These are phyloP conservation scores for Cosmorhoe ocellata DNA, from an alignment of 2,888 invertebrate genomes.

Conservation along the genomic window DNA sequence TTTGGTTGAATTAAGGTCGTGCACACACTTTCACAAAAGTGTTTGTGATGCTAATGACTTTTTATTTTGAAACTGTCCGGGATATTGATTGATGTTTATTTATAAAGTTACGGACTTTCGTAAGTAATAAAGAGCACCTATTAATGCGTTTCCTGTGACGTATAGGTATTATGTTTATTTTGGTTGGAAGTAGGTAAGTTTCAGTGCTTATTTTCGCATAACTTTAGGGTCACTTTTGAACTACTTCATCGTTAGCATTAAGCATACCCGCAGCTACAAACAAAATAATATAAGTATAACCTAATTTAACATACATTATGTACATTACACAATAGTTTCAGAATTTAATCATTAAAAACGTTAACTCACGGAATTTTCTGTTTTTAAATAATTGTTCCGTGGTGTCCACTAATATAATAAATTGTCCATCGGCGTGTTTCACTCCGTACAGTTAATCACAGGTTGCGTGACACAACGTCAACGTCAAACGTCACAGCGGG, in stretches of 20 bases:
- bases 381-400: slow-evolving; percentile 6
- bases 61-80: slow-evolving; percentile 23
- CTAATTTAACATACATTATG: too few relatives aligned
- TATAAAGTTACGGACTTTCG: slow-evolving; percentile 8
- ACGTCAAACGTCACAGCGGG: not conserved
- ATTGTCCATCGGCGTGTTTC: slow-evolving; percentile 26
- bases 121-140: too few relatives aligned
- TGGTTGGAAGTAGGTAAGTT: too few relatives aligned
- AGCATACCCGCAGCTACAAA: too few relatives aligned
- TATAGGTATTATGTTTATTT: too few relatives aligned
- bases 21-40: slow-evolving; percentile 31
- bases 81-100: slow-evolving; percentile 25
- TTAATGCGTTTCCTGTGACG: too few relatives aligned
- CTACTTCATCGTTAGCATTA: too few relatives aligned
- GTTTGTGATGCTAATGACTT: slow-evolving; percentile 25
- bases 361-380: not conserved
- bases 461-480: slow-evolving; percentile 43
- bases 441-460: slow-evolving; percentile 40
- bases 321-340: too few relatives aligned
- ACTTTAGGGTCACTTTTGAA: too few relatives aligned
- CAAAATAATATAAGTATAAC: too few relatives aligned
- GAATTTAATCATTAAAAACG: too few relatives aligned
- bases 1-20: slow-evolving; percentile 26
- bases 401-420: slow-evolving; percentile 30
- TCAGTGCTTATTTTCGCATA: too few relatives aligned